Conservation (phyloP, 2,113 vertebrate species). For the Mus pahari region DNA sequence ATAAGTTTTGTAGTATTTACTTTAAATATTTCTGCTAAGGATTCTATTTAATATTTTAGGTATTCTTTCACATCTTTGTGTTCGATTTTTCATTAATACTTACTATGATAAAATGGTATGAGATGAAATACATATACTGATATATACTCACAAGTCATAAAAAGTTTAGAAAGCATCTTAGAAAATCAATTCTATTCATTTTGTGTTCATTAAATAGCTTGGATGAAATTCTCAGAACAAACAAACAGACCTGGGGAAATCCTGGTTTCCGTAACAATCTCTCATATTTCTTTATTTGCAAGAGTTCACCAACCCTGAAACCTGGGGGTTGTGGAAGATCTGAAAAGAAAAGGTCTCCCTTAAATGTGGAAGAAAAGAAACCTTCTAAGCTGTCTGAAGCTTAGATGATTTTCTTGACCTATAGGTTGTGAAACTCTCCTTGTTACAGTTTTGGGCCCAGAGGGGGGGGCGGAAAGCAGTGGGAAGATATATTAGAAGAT, state of each 20-base stretch:
- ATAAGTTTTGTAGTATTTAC: neutral
- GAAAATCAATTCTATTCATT: conserved; percentile 13
- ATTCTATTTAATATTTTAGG: neutral
- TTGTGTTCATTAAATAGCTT: neutral
- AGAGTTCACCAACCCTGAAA: conserved; percentile 48
- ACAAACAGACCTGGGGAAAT: neutral
- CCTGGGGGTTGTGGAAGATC: neutral
- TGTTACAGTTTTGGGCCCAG: neutral
- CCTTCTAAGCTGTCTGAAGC: neutral
- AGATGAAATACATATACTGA: neutral
- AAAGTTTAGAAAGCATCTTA: neutral
- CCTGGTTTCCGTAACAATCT: neutral
- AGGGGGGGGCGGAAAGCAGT: neutral
- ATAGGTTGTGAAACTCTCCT: conserved; percentile 22
- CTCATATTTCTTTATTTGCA: conserved; percentile 19
- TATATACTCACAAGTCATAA: neutral
- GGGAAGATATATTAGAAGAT: conserved; percentile 6
- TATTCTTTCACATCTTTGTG: neutral
- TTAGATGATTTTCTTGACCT: conserved; percentile 53
- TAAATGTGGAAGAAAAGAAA: conserved; percentile 12
- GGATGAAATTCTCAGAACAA: conserved; percentile 38
- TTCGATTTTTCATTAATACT: neutral
- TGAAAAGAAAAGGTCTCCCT: conserved; percentile 38
- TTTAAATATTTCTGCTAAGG: neutral
- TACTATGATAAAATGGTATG: neutral